Conservation (phyloP, 2,797 vertebrate species). For the Lindbergichthys nudifrons region DNA sequence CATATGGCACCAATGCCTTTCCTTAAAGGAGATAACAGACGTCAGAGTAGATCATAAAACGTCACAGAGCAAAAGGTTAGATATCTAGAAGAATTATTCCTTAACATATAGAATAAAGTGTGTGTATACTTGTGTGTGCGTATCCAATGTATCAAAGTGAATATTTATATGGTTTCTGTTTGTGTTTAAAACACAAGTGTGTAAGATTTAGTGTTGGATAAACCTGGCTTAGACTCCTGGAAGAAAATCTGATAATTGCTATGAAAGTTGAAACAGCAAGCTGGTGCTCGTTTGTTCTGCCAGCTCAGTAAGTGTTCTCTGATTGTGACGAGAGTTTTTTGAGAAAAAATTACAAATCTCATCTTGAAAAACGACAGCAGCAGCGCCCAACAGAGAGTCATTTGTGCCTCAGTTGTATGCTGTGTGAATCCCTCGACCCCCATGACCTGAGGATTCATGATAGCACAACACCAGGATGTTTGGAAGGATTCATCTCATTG, state of each 20-base stretch:
- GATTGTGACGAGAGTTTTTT: neutral
- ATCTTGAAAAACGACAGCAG: conserved; percentile 16
- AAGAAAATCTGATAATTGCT: conserved; percentile 38
- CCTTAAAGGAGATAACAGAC: no score
- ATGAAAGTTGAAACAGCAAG: conserved; percentile 37
- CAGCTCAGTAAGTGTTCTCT: conserved; percentile 26
- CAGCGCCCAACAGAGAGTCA: conserved; percentile 25
- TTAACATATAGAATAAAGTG: no score
- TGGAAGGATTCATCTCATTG: conserved; percentile 1
- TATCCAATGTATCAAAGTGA: neutral
- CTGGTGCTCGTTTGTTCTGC: conserved; percentile 19
- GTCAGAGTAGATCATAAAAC: no score
- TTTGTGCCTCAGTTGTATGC: conserved; percentile 9
- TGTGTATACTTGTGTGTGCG: conserved; percentile 1
- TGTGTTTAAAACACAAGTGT: neutral
- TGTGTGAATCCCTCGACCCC: conserved; percentile 4
- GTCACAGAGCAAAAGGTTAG: no score
- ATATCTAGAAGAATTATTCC: no score
- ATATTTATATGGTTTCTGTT: neutral
- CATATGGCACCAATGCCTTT: no score
- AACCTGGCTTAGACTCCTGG: conserved; percentile 36
- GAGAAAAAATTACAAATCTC: conserved; percentile 24
- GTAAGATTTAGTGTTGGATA: conserved; percentile 12
- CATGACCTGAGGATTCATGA: conserved; percentile 7
- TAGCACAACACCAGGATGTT: conserved; percentile 8